A percentile compares a stretch with the other conserved stretches of the same genome.
phyloP scores from a whole-genome alignment of 2,113 vertebrate genomes.

The Galeopterus variegatus region DNA sequence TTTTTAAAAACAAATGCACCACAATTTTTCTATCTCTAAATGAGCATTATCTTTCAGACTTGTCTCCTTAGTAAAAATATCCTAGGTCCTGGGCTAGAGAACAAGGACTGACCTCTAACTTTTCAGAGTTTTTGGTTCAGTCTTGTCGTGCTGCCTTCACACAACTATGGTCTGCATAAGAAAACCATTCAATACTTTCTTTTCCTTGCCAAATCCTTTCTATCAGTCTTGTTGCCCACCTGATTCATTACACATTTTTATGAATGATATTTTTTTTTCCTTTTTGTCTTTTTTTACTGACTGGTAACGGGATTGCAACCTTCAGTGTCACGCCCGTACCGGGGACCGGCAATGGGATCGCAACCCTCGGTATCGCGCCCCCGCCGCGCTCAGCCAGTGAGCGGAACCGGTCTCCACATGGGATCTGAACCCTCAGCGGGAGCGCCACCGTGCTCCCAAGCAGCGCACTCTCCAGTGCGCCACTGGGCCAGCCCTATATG shows the following conservation, averaged over 20 bases:
- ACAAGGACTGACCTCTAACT: neutral
- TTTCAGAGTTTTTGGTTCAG: neutral
- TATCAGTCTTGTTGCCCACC: neutral
- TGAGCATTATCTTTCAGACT: neutral
- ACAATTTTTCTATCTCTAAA: constrained; percentile 33
- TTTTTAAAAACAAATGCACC: neutral
- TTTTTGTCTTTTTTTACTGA: too few species aligned
- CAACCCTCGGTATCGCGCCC: too few species aligned
- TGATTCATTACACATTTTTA: neutral
- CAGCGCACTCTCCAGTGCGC: too few species aligned
- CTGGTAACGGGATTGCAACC: too few species aligned
- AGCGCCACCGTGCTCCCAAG: too few species aligned
- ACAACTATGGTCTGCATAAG: neutral
- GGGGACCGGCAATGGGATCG: too few species aligned
- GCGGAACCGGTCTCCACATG: too few species aligned
- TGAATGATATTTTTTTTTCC: too few species aligned
- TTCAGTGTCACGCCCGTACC: too few species aligned
- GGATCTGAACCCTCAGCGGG: too few species aligned
- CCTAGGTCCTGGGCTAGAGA: neutral
- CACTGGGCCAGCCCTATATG: too few species aligned
- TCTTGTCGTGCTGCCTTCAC: neutral
- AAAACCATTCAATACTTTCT: neutral
- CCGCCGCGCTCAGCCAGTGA: too few species aligned
- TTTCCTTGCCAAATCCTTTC: neutral
- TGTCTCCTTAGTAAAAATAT: constrained; percentile 1